Evolutionary conservation across 2,797 vertebrate genomes (phyloP), one percentile per base, ranked within the genome.

Genomic region (Harpagifer antarcticus): DNA sequence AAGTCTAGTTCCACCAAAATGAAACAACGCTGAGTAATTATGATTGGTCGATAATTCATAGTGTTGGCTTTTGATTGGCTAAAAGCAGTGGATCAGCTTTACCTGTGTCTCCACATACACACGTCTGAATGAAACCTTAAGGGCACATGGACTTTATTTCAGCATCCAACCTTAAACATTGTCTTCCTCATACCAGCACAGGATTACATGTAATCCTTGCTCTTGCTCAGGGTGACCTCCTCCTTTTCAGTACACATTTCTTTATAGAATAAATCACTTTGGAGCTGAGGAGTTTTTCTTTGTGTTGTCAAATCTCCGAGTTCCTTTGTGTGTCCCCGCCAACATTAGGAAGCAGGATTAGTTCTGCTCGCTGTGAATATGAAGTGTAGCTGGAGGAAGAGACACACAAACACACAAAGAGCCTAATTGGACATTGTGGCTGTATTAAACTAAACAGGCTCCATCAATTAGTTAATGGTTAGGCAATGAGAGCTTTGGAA

Each of bases 211-310:
- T 71, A 49, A 66, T 71, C 63, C 55, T 27, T 49, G 40, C n/a
- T 85, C 62, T 82, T 50, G 49, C 67, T 69, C 65, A 66, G 9
- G n/a, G 13, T 27, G 63, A 79, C 77, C 83, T 78, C 53, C 10
- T 71, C 14, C 7, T 37, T 33, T 9, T 60, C 58, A 15, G 33
- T 14, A n/a, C 31, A 65, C 72, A 54, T 78, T 69, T 83, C 74
- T 82, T 78, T 81, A 42, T 69, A 65, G 47, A 81, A 72, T 73
- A 80, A 88, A 84, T 86, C 78, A 83, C 76, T 73, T 81, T 84
- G 45, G 54, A 66, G 40, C 71, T 23, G 73, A 89, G 66, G 60
- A 81, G 23, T 42, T 56, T 27, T 52, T 78, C 58, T 61, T 73
- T 68, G 43, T 75, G 16, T 78, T 82, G 78, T 76, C 45, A 61